phyloP scores from a whole-genome alignment of 2,888 invertebrate genomes.

The Protula sp. region DNA sequence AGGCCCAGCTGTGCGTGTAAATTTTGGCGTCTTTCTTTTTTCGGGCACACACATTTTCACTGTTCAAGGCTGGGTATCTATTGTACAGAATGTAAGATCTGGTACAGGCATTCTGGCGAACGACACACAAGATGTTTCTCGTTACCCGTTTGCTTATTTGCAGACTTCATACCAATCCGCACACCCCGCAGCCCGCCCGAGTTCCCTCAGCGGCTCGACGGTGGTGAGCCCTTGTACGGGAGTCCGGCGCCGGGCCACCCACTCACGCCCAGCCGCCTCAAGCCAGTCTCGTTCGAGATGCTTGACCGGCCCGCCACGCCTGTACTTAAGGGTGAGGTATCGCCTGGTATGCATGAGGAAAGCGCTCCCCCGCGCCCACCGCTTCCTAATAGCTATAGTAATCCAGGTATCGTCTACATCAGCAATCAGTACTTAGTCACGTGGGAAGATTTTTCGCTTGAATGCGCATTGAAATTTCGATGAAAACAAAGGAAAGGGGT shows the following conservation, averaged over 20 bases:
- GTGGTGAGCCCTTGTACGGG: too few relatives aligned
- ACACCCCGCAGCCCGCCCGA: conserved; percentile 8
- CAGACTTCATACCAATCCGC: conserved; percentile 10
- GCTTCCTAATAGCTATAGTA: conserved; percentile 27
- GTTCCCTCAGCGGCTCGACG: conserved; percentile 12
- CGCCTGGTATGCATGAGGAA: conserved; percentile 19
- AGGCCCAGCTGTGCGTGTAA: too few relatives aligned
- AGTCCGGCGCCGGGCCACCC: conserved; percentile 3
- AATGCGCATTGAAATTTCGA: not conserved
- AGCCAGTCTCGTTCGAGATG: conserved; percentile 17
- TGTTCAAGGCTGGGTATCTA: too few relatives aligned
- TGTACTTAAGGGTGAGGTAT: not conserved
- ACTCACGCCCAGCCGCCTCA: conserved; percentile 3
- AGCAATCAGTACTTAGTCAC: not conserved
- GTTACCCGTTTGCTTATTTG: not conserved
- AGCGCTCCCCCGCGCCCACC: conserved; percentile 39
- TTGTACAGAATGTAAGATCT: too few relatives aligned
- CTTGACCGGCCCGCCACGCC: conserved; percentile 21
- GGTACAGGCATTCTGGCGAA: too few relatives aligned
- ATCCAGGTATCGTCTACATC: not conserved
- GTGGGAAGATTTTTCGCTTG: not conserved
- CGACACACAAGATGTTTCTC: too few relatives aligned
- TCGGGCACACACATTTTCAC: too few relatives aligned
- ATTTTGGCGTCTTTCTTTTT: too few relatives aligned
- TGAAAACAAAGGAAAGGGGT: too few relatives aligned